Percentiles rank a stretch among this genome's conserved stretches.
Evolutionary conservation across 2,888 invertebrate species (phyloP).

Genomic region (Andrena bicolor): DNA sequence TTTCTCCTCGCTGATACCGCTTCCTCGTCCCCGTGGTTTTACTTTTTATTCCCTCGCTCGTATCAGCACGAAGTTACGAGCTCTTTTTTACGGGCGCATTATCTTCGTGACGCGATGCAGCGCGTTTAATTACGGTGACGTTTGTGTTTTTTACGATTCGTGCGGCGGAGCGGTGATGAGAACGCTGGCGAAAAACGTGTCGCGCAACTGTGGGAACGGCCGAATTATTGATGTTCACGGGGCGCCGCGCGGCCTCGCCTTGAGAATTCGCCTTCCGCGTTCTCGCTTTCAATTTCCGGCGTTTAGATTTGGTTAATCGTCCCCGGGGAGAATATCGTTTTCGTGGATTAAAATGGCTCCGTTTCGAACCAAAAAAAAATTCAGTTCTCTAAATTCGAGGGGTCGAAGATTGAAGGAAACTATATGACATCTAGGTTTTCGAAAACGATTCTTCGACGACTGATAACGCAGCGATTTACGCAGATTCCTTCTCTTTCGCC

Average conservation of each 20-base stretch:
- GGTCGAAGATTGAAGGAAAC: not conserved
- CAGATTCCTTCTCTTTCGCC: conserved; percentile 35
- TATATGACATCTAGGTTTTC: not conserved
- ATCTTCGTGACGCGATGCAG: conserved; percentile 7
- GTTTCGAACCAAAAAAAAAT: conserved; percentile 7
- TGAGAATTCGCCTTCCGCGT: conserved; percentile 30
- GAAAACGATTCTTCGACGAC: conserved; percentile 26
- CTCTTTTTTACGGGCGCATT: conserved; percentile 17
- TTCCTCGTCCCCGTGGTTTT: not conserved
- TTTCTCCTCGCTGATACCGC: not conserved
- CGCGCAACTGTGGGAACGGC: not conserved
- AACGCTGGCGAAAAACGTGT: not conserved
- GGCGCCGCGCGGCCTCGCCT: conserved; percentile 5
- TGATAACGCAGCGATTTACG: conserved; percentile 30
- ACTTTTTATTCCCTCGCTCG: not conserved
- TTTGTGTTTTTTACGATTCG: conserved; percentile 13
- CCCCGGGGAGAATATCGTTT: conserved; percentile 19
- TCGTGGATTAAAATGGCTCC: conserved; percentile 30
- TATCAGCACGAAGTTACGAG: conserved; percentile 24
- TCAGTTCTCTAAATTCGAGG: not conserved
- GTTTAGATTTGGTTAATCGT: conserved; percentile 33
- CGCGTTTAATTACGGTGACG: conserved; percentile 35
- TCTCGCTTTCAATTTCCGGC: conserved; percentile 40
- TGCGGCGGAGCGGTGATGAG: not conserved
- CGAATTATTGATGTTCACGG: conserved; percentile 28